Percentiles rank a stretch among this genome's conserved stretches.
phyloP scores from a whole-genome alignment of 1,140 invertebrate genomes.

The Euborellia annulipes region DNA sequence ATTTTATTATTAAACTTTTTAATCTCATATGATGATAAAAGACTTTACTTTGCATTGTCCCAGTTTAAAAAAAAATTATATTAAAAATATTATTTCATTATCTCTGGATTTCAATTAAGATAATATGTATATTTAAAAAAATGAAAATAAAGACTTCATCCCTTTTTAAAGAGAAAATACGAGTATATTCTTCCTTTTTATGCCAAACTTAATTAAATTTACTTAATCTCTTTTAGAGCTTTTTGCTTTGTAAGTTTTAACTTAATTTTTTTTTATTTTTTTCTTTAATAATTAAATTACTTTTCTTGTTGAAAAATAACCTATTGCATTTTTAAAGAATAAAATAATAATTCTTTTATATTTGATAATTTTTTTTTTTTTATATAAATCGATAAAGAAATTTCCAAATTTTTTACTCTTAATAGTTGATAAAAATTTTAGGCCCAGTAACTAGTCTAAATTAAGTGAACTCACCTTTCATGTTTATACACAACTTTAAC shows the following conservation, averaged over 20 bases:
- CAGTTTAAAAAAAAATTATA: neutral
- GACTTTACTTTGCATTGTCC: neutral
- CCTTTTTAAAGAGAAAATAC: neutral
- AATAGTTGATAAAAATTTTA: too few relatives aligned
- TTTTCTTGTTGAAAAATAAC: too few relatives aligned
- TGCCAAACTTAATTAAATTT: neutral
- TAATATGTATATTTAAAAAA: neutral
- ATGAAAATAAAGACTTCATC: neutral
- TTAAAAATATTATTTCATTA: neutral
- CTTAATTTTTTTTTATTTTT: too few relatives aligned
- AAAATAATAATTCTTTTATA: neutral
- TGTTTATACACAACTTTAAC: too few relatives aligned
- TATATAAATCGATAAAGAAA: neutral
- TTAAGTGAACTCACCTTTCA: too few relatives aligned
- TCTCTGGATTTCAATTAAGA: neutral
- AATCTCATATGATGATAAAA: neutral
- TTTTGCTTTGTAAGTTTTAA: neutral
- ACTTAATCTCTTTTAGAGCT: neutral
- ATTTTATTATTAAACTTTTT: too few relatives aligned
- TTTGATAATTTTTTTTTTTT: neutral
- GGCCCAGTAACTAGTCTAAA: too few relatives aligned
- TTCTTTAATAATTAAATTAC: too few relatives aligned
- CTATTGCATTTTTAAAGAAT: too few relatives aligned
- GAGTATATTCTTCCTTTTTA: neutral
- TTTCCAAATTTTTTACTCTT: too few relatives aligned